Evolutionary conservation across 2,113 vertebrate genomes (phyloP), one percentile per base, ranked within the genome.

Genomic region (Caretta caretta): DNA sequence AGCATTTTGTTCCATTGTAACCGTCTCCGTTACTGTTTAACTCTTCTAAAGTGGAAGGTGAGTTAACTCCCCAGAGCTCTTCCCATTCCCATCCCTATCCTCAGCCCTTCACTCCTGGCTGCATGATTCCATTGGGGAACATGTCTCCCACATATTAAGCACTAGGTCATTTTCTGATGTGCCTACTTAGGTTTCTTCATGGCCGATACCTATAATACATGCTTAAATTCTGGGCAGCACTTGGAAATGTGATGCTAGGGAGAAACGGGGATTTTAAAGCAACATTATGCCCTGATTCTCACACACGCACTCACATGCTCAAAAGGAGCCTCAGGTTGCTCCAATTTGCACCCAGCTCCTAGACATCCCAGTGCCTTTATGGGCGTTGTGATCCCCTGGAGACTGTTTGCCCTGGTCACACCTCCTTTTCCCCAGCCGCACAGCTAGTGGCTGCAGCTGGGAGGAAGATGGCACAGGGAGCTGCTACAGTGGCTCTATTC

Each of bases 371-470:
- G 62, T 2, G 14, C 1, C 54, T 13, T 72, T 38, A 56, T 4
- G 4, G 10, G 3, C 84, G 25, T 10, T 59, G 48, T 6, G 35
- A 10, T 19, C 19, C 10, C 2, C 10, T 35, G 2, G 22, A 2
- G 1, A 86, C 82, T 88, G 57, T n/a, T 16, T 8, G 57, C 2
- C 5, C 3, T 22, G 10, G 1, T 19, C 51, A 42, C n/a, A 42
- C 22, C 53, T 87, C 4, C 22, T 81, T 17, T 84, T 82, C 13
- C 4, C 27, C 5, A 1, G 5, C 59, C 25, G 17, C 29, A 65
- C 31, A 65, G 31, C 31, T 65, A 65, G 62, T 51, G 22, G 5
- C 25, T 27, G 90, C 84, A 93, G 1, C 22, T 31, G 2, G 25
- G 57, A 5, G 3, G 38, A 69, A 86, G 82, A 3, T 2, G 13